Conservation (phyloP, 2,113 vertebrate genomes). For the Odocoileus virginianus region DNA sequence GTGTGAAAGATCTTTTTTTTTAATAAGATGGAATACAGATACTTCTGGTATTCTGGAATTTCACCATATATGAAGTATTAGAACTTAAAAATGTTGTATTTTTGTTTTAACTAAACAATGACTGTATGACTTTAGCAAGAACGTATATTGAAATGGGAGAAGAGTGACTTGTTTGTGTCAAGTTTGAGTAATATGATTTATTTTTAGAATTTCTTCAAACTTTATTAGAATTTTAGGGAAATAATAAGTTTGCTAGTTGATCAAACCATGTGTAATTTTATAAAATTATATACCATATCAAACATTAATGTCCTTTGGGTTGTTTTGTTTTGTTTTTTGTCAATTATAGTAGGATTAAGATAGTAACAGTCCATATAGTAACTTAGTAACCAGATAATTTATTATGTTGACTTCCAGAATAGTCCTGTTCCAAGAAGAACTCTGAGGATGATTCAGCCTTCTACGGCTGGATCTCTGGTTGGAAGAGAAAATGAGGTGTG, state of each 20-base stretch:
- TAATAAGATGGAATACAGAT: background rate
- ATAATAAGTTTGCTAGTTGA: background rate
- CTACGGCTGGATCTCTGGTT: slow-evolving; percentile 83
- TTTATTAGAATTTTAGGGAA: background rate
- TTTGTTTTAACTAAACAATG: background rate
- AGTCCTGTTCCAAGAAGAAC: slow-evolving; percentile 81
- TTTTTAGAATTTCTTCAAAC: slow-evolving; percentile 7
- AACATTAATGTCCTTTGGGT: background rate
- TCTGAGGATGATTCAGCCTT: slow-evolving; percentile 90
- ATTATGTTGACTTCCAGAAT: slow-evolving; percentile 76
- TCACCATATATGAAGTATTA: background rate
- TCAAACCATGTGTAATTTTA: background rate
- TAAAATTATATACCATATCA: background rate
- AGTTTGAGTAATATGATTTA: background rate
- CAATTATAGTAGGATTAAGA: background rate
- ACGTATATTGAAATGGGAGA: background rate
- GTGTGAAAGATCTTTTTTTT: background rate
- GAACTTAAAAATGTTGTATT: background rate
- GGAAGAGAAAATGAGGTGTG: slow-evolving; percentile 87
- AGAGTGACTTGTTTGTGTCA: background rate
- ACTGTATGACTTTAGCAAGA: background rate
- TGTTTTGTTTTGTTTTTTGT: no score
- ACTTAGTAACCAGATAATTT: background rate
- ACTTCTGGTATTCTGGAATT: background rate
- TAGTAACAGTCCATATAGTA: background rate